A percentile compares a stretch with the other conserved stretches of the same genome.
Evolutionary conservation across 2,888 invertebrate genomes (phyloP).

Genomic region (Automeris io): DNA sequence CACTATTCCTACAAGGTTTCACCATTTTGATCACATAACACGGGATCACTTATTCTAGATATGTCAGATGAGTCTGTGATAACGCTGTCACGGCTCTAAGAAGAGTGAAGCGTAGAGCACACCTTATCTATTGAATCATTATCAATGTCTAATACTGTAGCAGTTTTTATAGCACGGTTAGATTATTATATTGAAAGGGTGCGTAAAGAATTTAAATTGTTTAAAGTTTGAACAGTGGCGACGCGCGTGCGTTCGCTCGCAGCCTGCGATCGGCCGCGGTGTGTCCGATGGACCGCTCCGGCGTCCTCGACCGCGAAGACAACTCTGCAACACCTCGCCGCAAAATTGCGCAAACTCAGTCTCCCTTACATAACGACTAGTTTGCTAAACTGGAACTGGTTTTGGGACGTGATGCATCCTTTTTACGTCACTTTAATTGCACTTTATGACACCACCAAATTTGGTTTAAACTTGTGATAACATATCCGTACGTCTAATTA

Average conservation of each 20-base stretch:
- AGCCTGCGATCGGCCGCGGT: constrained; percentile 6
- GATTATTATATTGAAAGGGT: not conserved
- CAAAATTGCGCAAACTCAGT: constrained; percentile 54
- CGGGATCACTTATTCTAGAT: not conserved
- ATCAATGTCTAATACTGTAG: constrained; percentile 16
- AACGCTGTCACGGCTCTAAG: constrained; percentile 22
- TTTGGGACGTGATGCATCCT: constrained; percentile 16
- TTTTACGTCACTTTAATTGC: not conserved
- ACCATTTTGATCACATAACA: constrained; percentile 45
- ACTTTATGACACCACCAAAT: too few species aligned
- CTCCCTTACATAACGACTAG: constrained; percentile 54
- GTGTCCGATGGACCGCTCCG: constrained; percentile 17
- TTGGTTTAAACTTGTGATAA: too few species aligned
- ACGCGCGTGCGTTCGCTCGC: not conserved
- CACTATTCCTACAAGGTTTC: constrained; percentile 52
- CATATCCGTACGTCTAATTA: too few species aligned
- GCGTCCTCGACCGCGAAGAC: constrained; percentile 23
- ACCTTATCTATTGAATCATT: constrained; percentile 38
- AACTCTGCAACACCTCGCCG: constrained; percentile 17
- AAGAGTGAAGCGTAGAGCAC: constrained; percentile 14
- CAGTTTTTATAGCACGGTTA: not conserved
- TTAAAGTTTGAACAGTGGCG: too few species aligned
- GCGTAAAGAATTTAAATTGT: too few species aligned
- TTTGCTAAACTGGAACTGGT: constrained; percentile 40
- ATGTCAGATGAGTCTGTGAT: constrained; percentile 17